These are phyloP conservation scores for Tetanocera ferruginea DNA, from an alignment of 2,888 invertebrate species.

Conservation along the genomic window DNA sequence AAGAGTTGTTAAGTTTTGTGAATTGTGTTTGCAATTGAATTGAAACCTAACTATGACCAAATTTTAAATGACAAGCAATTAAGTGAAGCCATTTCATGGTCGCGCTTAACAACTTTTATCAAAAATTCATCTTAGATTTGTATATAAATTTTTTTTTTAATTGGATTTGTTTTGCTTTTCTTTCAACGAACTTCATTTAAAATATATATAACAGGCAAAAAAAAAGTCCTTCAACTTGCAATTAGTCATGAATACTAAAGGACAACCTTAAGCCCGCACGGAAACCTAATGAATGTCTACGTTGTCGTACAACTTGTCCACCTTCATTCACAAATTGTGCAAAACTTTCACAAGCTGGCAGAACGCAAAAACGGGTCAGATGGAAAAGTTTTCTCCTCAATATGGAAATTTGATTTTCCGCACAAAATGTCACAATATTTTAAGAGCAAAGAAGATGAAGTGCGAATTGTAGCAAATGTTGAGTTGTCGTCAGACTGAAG, in stretches of 20 bases:
- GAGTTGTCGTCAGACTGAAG: neutral
- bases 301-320: neutral
- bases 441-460: neutral
- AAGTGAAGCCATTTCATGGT: too few relatives aligned
- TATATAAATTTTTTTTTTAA: neutral
- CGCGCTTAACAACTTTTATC: neutral
- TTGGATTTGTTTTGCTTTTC: neutral
- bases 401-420: conserved; percentile 29
- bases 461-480: neutral
- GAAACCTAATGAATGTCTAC: neutral
- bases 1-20: too few relatives aligned
- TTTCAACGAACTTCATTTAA: neutral
- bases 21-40: too few relatives aligned
- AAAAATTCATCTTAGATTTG: neutral
- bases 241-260: conserved; percentile 31
- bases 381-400: conserved; percentile 25
- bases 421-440: conserved; percentile 18
- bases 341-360: conserved; percentile 13
- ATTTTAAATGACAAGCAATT: too few relatives aligned
- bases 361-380: neutral
- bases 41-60: too few relatives aligned
- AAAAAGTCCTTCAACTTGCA: neutral
- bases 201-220: neutral
- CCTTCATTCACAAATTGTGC: conserved; percentile 18
- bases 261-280: neutral